Percentiles rank a stretch among this genome's conserved stretches.
phyloP scores from a whole-genome alignment of 2,797 vertebrate genomes.

The Euphonia xanthogaster region DNA sequence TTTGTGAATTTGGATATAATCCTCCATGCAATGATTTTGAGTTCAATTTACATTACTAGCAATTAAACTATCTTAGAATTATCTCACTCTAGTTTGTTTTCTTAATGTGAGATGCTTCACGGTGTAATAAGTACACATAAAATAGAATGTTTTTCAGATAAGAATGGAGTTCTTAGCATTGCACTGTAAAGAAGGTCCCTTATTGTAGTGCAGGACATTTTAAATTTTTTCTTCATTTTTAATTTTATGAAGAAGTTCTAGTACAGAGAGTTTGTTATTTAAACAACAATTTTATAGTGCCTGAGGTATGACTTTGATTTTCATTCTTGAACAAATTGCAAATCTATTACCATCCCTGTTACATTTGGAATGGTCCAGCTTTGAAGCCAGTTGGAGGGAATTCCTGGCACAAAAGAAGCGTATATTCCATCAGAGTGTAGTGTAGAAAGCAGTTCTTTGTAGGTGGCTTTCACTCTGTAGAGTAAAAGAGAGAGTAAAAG shows the following conservation, averaged over 20 bases:
- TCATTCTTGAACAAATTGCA: background rate
- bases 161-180: background rate
- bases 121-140: background rate
- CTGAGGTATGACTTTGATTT: background rate
- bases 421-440: background rate
- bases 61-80: background rate
- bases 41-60: background rate
- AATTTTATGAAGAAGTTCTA: background rate
- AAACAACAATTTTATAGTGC: background rate
- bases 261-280: background rate
- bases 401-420: background rate
- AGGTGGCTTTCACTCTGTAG: background rate
- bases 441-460: accelerated
- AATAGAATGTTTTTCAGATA: background rate
- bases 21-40: background rate
- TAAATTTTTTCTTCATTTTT: background rate
- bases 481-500: background rate
- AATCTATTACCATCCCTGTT: background rate
- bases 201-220: background rate
- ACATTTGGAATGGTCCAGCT: background rate
- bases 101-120: background rate
- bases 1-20: background rate
- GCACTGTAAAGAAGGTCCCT: background rate
- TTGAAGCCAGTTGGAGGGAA: background rate
- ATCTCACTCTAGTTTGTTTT: background rate